These are phyloP conservation scores for Bradypus variegatus DNA, from an alignment of 2,797 vertebrate species.

Conservation along the genomic window DNA sequence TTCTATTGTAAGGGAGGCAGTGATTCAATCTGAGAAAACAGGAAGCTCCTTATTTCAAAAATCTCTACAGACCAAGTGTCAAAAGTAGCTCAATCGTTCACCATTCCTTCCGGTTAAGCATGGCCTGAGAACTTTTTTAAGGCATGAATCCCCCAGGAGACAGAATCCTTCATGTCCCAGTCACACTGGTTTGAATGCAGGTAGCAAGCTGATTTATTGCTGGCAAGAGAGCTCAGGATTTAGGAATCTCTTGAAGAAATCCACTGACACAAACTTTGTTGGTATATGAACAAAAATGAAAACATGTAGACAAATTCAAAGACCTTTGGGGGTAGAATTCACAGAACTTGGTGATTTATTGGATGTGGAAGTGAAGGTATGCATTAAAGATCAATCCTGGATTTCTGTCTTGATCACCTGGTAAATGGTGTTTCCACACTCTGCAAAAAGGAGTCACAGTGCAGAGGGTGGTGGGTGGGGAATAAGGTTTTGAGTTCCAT, in stretches of 20 bases:
- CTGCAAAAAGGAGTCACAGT: background rate
- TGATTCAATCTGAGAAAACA: background rate
- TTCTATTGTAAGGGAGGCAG: background rate
- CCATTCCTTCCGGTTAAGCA: background rate
- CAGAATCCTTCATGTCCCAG: background rate
- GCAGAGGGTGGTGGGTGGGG: background rate
- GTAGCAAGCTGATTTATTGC: background rate
- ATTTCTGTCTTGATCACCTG: background rate
- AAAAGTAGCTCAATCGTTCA: background rate
- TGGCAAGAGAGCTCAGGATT: background rate
- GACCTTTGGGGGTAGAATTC: background rate
- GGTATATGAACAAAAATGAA: background rate
- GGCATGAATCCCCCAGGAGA: background rate
- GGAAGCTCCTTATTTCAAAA: background rate
- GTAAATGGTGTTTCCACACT: background rate
- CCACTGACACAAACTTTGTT: background rate
- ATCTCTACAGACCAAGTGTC: background rate
- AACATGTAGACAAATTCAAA: background rate
- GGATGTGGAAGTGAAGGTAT: background rate
- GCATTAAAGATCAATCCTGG: background rate
- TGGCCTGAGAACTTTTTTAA: background rate
- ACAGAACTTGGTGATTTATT: background rate
- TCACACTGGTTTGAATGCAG: background rate
- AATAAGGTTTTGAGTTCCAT: background rate
- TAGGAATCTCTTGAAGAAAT: background rate